Evolutionary conservation across 2,888 invertebrate species (phyloP).

Genomic region (Pristionchus mayeri): DNA sequence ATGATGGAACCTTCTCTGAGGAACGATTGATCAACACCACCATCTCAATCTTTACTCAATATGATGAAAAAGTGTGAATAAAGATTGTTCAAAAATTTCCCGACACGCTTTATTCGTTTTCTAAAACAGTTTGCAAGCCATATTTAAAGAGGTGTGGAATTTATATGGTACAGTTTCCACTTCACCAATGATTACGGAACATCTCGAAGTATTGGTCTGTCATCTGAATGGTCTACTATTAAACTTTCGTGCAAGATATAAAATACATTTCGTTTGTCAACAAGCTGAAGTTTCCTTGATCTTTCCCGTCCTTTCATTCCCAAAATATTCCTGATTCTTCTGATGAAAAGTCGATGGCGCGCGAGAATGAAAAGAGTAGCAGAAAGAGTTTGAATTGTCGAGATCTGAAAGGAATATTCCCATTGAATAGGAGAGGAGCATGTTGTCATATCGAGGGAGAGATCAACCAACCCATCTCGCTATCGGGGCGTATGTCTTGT

Average conservation of each 20-base stretch:
- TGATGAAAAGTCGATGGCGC: background rate
- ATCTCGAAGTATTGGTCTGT: conserved; percentile 10
- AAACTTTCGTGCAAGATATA: too few relatives aligned
- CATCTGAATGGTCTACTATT: conserved; percentile 79
- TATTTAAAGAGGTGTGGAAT: too few relatives aligned
- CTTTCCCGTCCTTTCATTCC: background rate
- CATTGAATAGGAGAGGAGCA: background rate
- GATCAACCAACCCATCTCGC: background rate
- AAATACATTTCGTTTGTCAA: background rate
- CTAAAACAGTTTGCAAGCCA: too few relatives aligned
- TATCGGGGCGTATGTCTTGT: background rate
- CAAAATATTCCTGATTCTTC: background rate
- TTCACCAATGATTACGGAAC: conserved; percentile 10
- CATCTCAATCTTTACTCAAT: too few relatives aligned
- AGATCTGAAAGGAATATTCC: background rate
- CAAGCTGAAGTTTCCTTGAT: background rate
- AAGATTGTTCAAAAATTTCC: too few relatives aligned
- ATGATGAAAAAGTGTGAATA: too few relatives aligned
- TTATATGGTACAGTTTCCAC: too few relatives aligned
- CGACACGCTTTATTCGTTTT: too few relatives aligned
- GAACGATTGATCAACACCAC: too few relatives aligned
- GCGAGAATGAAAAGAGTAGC: background rate
- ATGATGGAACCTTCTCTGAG: too few relatives aligned
- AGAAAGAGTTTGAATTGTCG: conserved; percentile 5
- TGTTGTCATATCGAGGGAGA: background rate